A percentile compares a stretch with the other conserved stretches of the same genome.
These are phyloP conservation scores for Cochlearius cochlearius DNA, from an alignment of 2,113 vertebrate genomes.

Conservation along the genomic window DNA sequence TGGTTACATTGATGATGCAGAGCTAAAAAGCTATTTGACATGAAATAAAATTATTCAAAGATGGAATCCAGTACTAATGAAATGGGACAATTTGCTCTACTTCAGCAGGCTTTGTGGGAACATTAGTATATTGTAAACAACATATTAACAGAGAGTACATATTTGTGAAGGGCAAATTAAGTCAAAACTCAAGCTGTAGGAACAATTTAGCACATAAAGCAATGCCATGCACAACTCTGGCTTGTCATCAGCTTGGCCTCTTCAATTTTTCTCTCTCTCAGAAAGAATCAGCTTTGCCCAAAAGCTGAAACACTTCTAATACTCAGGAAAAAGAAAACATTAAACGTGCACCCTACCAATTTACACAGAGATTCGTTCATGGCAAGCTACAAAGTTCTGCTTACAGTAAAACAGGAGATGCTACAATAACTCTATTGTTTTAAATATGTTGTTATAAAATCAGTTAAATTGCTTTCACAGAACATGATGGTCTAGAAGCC, in stretches of 20 bases:
- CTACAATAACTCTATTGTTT: not conserved
- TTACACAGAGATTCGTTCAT: not conserved
- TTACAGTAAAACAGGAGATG: not conserved
- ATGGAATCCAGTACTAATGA: slow-evolving; percentile 36
- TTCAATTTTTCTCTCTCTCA: not conserved
- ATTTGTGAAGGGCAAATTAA: slow-evolving; percentile 26
- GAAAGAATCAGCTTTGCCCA: not conserved
- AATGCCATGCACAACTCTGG: not conserved
- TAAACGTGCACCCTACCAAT: not conserved
- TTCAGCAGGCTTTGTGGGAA: slow-evolving; percentile 18
- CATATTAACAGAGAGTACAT: not conserved
- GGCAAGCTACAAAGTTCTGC: not conserved
- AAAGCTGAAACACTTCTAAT: not conserved
- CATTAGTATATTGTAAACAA: not conserved
- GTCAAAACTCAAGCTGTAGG: not conserved
- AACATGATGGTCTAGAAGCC: not conserved
- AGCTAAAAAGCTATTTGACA: slow-evolving; percentile 41
- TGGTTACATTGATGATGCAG: slow-evolving; percentile 29
- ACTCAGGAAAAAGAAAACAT: not conserved
- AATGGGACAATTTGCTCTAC: slow-evolving; percentile 13
- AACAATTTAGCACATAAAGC: not conserved
- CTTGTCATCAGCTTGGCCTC: not conserved
- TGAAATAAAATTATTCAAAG: slow-evolving; percentile 61
- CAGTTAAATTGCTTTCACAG: not conserved
- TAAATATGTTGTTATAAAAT: not conserved